A percentile compares a stretch with the other conserved stretches of the same genome.
Conservation (phyloP, 2,797 vertebrate genomes). For the Poliocrania exsul region DNA sequence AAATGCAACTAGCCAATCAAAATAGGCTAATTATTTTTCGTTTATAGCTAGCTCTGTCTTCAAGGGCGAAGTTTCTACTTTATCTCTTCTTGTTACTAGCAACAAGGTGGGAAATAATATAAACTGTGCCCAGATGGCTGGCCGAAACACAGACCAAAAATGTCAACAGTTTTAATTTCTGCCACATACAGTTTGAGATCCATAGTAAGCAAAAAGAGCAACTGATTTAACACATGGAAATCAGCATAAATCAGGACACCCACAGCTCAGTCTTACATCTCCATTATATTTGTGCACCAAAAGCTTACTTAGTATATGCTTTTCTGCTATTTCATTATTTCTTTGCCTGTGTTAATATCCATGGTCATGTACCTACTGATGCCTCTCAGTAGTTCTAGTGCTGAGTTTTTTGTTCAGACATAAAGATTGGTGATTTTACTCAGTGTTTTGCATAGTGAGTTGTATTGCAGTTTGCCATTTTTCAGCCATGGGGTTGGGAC, state of each 20-base stretch:
- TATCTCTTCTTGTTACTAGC: too few species aligned
- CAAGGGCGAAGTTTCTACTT: too few species aligned
- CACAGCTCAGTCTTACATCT: neutral
- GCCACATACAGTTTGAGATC: neutral
- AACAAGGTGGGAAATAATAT: too few species aligned
- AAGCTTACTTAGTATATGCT: neutral
- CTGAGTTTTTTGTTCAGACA: neutral
- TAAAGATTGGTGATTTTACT: neutral
- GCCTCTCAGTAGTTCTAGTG: neutral
- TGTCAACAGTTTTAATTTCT: too few species aligned
- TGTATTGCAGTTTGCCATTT: neutral
- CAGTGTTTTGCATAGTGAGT: neutral
- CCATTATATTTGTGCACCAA: neutral
- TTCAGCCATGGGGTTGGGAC: neutral
- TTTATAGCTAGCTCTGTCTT: too few species aligned
- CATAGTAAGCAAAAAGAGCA: neutral
- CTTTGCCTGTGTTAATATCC: neutral
- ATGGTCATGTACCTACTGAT: neutral
- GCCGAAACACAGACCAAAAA: too few species aligned
- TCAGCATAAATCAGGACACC: neutral
- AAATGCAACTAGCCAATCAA: too few species aligned
- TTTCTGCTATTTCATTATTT: neutral
- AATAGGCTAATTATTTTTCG: too few species aligned
- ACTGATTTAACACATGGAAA: neutral
- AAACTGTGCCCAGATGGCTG: too few species aligned